phyloP scores from a whole-genome alignment of 2,797 vertebrate species.

The Peromyscus nudipes region DNA sequence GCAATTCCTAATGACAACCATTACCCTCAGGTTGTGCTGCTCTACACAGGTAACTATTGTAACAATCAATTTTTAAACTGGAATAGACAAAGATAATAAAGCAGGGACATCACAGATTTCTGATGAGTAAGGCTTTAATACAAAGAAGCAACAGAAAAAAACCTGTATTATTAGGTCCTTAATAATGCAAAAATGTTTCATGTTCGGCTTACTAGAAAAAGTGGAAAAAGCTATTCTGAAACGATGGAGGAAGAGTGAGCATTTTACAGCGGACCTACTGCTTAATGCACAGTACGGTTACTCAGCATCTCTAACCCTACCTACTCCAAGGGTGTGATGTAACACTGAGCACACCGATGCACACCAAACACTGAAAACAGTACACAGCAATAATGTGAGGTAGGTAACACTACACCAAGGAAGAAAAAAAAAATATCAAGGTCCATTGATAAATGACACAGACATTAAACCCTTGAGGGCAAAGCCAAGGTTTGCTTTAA shows the following conservation, averaged over 20 bases:
- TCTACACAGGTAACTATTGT: not conserved
- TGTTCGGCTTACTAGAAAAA: not conserved
- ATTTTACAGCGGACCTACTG: not conserved
- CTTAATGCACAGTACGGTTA: not conserved
- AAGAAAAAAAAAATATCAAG: not conserved
- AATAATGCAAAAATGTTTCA: not conserved
- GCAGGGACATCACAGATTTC: not conserved
- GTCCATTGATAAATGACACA: constrained; percentile 5
- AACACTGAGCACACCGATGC: not conserved
- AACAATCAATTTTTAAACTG: not conserved
- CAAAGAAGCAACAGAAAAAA: not conserved
- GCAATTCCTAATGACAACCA: not conserved
- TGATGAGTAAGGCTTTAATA: constrained; percentile 39
- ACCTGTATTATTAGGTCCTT: not conserved
- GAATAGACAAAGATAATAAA: not conserved
- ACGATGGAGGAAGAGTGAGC: not conserved
- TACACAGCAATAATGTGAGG: not conserved
- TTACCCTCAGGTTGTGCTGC: too few relatives aligned
- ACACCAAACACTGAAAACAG: not conserved
- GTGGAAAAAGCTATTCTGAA: not conserved
- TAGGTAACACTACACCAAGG: not conserved
- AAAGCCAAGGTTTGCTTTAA: constrained; percentile 40
- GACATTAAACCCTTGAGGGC: not conserved
- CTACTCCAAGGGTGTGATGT: not conserved
- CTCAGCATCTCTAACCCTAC: too few relatives aligned